Evolutionary conservation across 53 echinoderm and acorn worm genomes (phyloP).

Genomic region (Crossaster papposus): DNA sequence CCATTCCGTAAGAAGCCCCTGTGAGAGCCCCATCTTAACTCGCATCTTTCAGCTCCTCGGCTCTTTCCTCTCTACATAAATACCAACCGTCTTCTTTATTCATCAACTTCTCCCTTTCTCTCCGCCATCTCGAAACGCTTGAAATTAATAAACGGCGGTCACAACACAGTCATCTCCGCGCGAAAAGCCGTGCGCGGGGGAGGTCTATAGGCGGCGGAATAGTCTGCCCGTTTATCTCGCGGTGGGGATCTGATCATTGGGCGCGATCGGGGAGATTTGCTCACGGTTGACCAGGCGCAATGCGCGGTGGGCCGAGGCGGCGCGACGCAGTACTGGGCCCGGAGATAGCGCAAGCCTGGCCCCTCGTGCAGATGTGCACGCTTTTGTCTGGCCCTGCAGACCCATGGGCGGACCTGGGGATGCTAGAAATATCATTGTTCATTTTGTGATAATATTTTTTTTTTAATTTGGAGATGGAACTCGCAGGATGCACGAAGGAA

Average conservation of each 20-base stretch:
- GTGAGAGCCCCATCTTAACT: slow-evolving; percentile 14
- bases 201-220: background rate
- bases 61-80: slow-evolving; percentile 27
- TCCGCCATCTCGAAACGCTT: slow-evolving; percentile 24
- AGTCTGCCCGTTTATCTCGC: slow-evolving; percentile 52
- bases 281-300: slow-evolving; percentile 35
- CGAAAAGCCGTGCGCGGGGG: slow-evolving; percentile 14
- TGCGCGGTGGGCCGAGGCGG: background rate
- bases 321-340: background rate
- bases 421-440: slow-evolving; percentile 28
- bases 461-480: slow-evolving; percentile 41
- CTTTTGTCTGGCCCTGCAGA: slow-evolving; percentile 33
- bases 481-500: too few species aligned
- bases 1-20: background rate
- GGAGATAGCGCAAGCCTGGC: slow-evolving; percentile 5
- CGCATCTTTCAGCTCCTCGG: slow-evolving; percentile 9
- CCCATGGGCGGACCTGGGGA: slow-evolving; percentile 22
- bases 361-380: slow-evolving; percentile 42
- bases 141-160: slow-evolving; percentile 22
- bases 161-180: background rate
- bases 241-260: slow-evolving; percentile 13
- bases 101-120: slow-evolving; percentile 8
- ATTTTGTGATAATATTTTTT: slow-evolving; percentile 25
- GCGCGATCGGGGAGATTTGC: slow-evolving; percentile 22
- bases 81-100: slow-evolving; percentile 6